Evolutionary conservation across 2,888 invertebrate genomes (phyloP), one percentile per base, ranked within the genome.

Genomic region (Stenurella melanura): DNA sequence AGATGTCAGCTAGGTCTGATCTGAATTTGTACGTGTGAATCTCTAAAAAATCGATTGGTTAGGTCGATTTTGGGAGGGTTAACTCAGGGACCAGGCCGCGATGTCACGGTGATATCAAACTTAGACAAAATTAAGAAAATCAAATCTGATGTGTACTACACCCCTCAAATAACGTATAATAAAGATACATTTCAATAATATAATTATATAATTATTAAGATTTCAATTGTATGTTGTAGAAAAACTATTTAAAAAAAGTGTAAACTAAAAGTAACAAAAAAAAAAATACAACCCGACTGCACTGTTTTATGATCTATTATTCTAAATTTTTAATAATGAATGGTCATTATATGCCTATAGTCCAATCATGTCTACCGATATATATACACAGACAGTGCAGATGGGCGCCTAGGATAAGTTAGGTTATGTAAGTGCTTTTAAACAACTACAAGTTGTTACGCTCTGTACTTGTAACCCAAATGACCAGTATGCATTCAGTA

Each of bases 401-500:
- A 84, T 83, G 85, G 87, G 86, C 85, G 84, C 85, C 83, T 87
- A 86, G 85, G 83, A 81, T 85, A 88, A 88, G 87, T 86, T 88
- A 88, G 88, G 87, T 88, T 89, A 89, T 89, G 87, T 89, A 90
- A 90, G 89, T 90, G 90, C 90, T 90, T 90, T 89, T 88, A 86
- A 88, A 88, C 88, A 88, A 90, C 89, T 86, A 86, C 86, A 87
- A 87, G 89, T 89, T 89, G 89, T 90, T 89, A 87, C 87, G 87
- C 88, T 89, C 89, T 90, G 89, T 90, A 90, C 89, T 89, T 90
- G 89, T 90, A 90, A 90, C 90, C 89, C 88, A 89, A 89, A 89
- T 90, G 90, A 90, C 91, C 90, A 91, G 90, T 90, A 90, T 90
- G 90, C 90, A 90, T 90, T 90, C 90, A 91, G 89, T 90, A 89